Base-by-base conservation (phyloP, 2,797 vertebrate species). In the Microchirus variegatus region DNA sequence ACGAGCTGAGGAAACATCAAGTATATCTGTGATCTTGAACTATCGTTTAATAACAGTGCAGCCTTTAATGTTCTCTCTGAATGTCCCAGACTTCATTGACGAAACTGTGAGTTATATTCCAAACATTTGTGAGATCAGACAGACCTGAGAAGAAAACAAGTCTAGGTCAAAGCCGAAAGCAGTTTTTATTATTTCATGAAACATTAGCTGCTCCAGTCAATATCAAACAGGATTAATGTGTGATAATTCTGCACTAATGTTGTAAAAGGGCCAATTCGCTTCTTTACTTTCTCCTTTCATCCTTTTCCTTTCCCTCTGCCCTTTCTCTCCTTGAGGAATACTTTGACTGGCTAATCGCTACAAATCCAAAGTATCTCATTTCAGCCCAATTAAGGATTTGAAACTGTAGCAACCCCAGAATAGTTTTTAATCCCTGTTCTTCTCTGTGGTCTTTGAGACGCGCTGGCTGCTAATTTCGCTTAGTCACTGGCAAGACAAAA, bases 191-290 rank as follows among this genome's bases (percentile, higher is more conserved):
- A 22, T 37, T 56, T 48, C 12, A 15, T 55, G 15, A 54, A 17
- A 17, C 53, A 4, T 40, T 38, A 35, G 22, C 66, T 51, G 26
- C 46, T 60, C 16, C 58, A 65, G 60, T 81, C 67, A n/a, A 38
- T 71, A 75, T 78, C 61, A 72, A 69, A 66, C 63, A 41, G 47
- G 36, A 59, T 69, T 59, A 72, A 46, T 73, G 48, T 59, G 52
- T 64, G 74, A 59, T 62, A 45, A 65, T 63, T 47, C 51, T 37
- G 48, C 59, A 64, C 48, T 42, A 57, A 58, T 36, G 2, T 35
- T 45, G n/a, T 53, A 63, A 75, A 69, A 64, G 58, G 67, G 58
- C 57, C 68, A 41, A 17, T 52, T 42, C 62, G 49, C 22, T 52
- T 7, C 37, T 47, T 47, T 47, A 18, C 17, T 12, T 8, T 14